Evolutionary conservation across 2,797 vertebrate species (phyloP).

Genomic region (Tenualosa thibaudeaui): DNA sequence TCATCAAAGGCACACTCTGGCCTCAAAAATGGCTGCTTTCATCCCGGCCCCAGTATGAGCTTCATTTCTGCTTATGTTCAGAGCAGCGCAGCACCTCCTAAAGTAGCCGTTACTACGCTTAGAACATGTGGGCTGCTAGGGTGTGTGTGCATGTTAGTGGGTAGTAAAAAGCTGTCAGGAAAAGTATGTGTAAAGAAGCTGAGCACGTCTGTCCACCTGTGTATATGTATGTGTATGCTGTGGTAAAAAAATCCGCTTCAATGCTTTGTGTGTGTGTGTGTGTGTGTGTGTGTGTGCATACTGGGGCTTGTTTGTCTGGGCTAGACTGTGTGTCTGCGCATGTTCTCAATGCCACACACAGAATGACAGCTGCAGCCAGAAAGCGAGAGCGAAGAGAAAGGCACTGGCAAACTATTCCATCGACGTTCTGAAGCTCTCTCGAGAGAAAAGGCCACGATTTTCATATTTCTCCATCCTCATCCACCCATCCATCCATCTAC

Average conservation of each 20-base stretch:
- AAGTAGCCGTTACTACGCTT: background rate
- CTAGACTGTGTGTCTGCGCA: background rate
- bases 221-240: background rate
- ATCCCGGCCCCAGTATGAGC: slow-evolving; percentile 57
- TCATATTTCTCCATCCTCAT: background rate
- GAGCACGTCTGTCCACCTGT: background rate
- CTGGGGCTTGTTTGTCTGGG: background rate
- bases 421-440: background rate
- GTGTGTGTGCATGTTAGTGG: background rate
- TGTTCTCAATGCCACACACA: background rate
- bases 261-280: background rate
- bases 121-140: background rate
- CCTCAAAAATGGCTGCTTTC: slow-evolving; percentile 70
- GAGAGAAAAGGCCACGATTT: background rate
- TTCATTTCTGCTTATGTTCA: slow-evolving; percentile 39
- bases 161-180: too few species aligned
- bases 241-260: background rate
- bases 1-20: slow-evolving; percentile 71
- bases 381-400: background rate
- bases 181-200: background rate
- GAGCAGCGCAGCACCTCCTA: background rate
- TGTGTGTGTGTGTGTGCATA: background rate
- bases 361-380: too few species aligned
- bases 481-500: background rate
- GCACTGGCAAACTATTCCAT: background rate